Conservation (phyloP, 2,888 invertebrate genomes). For the Metallyticus violacea region DNA sequence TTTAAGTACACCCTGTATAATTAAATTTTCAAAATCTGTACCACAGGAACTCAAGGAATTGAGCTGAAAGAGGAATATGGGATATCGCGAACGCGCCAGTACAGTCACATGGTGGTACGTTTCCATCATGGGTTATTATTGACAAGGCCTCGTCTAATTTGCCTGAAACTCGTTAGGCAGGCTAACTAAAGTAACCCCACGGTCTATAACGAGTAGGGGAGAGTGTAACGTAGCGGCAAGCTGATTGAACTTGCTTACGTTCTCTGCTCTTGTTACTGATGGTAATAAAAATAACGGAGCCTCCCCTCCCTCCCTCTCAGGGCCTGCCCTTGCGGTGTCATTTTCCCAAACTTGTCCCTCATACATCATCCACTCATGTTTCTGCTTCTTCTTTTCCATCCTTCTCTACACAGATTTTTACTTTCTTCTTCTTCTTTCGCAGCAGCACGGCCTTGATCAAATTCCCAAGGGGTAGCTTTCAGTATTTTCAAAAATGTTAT, state of each 20-base stretch:
- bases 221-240: neutral
- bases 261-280: neutral
- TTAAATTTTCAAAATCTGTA: too few species aligned
- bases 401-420: neutral
- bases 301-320: neutral
- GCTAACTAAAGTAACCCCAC: neutral
- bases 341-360: constrained; percentile 3
- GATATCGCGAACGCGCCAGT: neutral
- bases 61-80: too few species aligned
- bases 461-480: too few species aligned
- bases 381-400: neutral
- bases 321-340: neutral
- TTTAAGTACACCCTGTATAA: too few species aligned
- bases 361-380: neutral
- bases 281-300: neutral
- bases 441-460: neutral
- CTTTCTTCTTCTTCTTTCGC: neutral
- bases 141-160: neutral
- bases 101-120: neutral
- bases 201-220: neutral
- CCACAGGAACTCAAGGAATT: too few species aligned
- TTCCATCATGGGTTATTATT: neutral
- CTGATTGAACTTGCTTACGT: neutral
- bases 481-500: too few species aligned
- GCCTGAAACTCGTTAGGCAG: neutral